These are phyloP conservation scores for Cephus pulcher DNA, from an alignment of 2,888 invertebrate genomes.

Conservation along the genomic window DNA sequence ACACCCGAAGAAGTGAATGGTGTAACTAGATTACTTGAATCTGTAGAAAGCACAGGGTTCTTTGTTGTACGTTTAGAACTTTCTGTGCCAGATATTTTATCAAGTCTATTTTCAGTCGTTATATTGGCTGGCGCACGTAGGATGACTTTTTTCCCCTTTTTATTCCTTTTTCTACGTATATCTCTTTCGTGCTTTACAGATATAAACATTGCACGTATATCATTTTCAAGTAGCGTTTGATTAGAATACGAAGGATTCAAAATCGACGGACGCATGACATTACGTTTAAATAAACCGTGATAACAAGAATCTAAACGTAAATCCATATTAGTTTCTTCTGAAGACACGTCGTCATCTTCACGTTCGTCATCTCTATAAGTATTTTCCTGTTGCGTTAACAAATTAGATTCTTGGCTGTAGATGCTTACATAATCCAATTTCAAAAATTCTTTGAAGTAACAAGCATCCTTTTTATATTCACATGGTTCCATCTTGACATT, in stretches of 20 bases:
- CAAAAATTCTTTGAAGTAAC: background rate
- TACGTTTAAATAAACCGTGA: background rate
- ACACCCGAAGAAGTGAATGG: background rate
- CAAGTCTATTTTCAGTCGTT: background rate
- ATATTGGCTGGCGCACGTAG: background rate
- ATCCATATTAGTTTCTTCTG: background rate
- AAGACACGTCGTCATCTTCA: background rate
- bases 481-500: background rate
- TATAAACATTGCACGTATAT: background rate
- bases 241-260: background rate
- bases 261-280: background rate
- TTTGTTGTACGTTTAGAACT: background rate
- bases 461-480: background rate
- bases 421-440: background rate
- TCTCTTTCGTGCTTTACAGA: background rate
- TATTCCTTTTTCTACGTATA: too few species aligned
- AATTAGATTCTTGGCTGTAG: background rate
- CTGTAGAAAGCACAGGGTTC: background rate
- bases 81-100: background rate
- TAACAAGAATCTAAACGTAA: background rate
- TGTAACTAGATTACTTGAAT: background rate
- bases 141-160: background rate
- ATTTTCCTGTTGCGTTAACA: background rate
- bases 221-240: background rate
- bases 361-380: background rate